Percentiles rank a stretch among this genome's conserved stretches.
Evolutionary conservation across 2,888 invertebrate species (phyloP).

Genomic region (Caenorhabditis sp.): DNA sequence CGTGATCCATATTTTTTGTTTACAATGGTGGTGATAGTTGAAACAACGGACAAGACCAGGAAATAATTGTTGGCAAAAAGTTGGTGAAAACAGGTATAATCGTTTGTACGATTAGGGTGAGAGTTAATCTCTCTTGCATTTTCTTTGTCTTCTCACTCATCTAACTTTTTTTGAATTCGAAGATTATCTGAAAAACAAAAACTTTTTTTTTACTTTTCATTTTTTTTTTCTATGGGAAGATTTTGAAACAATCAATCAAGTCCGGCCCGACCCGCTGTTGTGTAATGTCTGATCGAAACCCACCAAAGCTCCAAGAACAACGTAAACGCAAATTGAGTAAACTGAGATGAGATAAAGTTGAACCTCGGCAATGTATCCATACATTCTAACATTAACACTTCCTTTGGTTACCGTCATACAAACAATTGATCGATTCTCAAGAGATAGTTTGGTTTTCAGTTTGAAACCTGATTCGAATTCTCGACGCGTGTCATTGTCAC

Average conservation of each 20-base stretch:
- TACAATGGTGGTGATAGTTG: not conserved
- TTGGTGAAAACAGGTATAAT: not conserved
- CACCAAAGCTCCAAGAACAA: not conserved
- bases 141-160: not conserved
- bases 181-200: not conserved
- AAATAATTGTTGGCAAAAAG: not conserved
- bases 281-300: too few species aligned
- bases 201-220: too few species aligned
- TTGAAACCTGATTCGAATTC: not conserved
- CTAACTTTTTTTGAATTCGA: not conserved
- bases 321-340: not conserved
- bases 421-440: not conserved
- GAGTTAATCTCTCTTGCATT: not conserved
- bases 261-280: too few species aligned
- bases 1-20: too few species aligned
- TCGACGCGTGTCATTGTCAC: not conserved
- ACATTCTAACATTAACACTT: not conserved
- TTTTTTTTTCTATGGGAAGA: too few species aligned
- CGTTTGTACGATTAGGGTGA: not conserved
- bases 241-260: too few species aligned
- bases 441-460: not conserved
- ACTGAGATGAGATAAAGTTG: not conserved
- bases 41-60: not conserved
- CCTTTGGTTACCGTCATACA: constrained; percentile 1
- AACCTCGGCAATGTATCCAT: not conserved